Conservation (phyloP, 1,140 invertebrate species). For the Drosophila virilis region DNA sequence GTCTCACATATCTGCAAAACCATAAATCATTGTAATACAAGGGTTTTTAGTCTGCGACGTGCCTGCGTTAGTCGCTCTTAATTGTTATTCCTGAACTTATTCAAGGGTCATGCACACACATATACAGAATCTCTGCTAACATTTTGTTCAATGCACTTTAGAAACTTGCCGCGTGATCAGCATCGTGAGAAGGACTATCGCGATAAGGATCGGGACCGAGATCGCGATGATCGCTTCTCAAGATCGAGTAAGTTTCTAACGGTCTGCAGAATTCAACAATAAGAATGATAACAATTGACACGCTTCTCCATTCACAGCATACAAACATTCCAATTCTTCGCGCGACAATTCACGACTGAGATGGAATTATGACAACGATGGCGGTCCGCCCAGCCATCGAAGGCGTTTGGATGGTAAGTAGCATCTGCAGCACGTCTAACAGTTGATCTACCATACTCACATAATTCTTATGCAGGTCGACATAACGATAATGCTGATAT, state of each 20-base stretch:
- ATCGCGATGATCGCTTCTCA: constrained; percentile 84
- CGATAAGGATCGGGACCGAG: constrained; percentile 85
- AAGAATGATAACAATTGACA: neutral
- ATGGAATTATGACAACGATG: constrained; percentile 84
- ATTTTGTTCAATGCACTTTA: constrained; percentile 18
- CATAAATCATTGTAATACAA: too few species aligned
- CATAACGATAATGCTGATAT: constrained; percentile 88
- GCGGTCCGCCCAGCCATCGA: constrained; percentile 79
- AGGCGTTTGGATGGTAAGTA: constrained; percentile 80
- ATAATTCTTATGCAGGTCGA: constrained; percentile 49
- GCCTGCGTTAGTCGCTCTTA: too few species aligned
- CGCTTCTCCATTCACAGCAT: constrained; percentile 84
- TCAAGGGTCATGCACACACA: neutral
- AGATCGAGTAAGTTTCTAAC: constrained; percentile 72
- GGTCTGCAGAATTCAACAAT: neutral
- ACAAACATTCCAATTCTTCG: constrained; percentile 91
- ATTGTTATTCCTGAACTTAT: neutral
- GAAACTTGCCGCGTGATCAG: constrained; percentile 85
- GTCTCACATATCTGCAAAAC: too few species aligned
- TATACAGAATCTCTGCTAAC: neutral
- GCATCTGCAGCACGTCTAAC: neutral
- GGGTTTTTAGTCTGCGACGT: too few species aligned
- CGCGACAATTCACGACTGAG: constrained; percentile 86
- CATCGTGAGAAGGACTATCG: constrained; percentile 84
- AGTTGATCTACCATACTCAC: neutral